A percentile compares a stretch with the other conserved stretches of the same genome.
Conservation (phyloP, 2,797 vertebrate genomes). For the Squalus acanthias region DNA sequence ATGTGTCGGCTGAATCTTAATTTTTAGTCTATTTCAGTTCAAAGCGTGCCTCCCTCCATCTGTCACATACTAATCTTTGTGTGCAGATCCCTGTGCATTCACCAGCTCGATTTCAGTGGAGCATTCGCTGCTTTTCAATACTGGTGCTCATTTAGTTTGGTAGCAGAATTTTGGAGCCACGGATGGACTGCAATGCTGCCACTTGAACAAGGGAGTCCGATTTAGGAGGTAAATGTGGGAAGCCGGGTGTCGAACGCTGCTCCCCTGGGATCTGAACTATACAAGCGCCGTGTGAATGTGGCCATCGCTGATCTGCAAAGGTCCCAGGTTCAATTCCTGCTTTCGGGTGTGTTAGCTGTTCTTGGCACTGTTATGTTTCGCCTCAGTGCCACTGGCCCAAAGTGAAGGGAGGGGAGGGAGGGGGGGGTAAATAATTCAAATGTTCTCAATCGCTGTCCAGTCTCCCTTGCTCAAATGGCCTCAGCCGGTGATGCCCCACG, state of each 20-base stretch:
- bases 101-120: not conserved
- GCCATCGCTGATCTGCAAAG: too few species aligned
- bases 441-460: not conserved
- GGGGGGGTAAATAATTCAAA: not conserved
- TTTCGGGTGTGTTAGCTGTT: not conserved
- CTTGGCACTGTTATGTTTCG: not conserved
- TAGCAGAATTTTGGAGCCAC: not conserved
- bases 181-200: not conserved
- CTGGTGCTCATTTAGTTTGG: not conserved
- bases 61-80: not conserved
- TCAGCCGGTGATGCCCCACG: not conserved
- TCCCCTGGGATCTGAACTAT: not conserved
- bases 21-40: too few species aligned
- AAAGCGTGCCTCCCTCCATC: not conserved
- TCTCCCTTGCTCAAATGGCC: not conserved
- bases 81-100: not conserved
- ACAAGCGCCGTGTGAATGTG: not conserved
- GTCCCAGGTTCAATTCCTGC: not conserved
- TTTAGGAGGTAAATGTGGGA: not conserved
- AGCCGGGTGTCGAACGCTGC: not conserved
- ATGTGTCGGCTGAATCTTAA: not conserved
- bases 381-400: not conserved
- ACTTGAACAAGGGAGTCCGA: not conserved
- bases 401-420: not conserved
- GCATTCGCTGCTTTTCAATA: not conserved